phyloP scores from a whole-genome alignment of 1,140 invertebrate species.

The Bradysia coprophila region DNA sequence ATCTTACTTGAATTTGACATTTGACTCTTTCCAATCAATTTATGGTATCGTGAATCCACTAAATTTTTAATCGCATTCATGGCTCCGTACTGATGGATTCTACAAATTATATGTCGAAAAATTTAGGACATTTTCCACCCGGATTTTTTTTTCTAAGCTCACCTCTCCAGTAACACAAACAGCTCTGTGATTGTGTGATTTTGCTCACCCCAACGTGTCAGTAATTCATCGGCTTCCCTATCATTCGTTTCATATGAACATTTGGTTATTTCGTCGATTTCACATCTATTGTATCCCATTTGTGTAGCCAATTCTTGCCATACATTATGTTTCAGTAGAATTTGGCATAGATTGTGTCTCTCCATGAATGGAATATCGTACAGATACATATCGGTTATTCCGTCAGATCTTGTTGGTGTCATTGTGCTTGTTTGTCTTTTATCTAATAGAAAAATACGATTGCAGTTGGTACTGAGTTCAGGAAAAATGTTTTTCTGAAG shows the following conservation, averaged over 20 bases:
- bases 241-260: constrained; percentile 35
- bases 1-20: no score
- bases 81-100: constrained; percentile 52
- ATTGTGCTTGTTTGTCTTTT: no score
- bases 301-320: constrained; percentile 53
- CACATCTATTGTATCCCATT: constrained; percentile 31
- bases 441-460: no score
- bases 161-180: constrained; percentile 42
- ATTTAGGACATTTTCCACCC: background rate
- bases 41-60: constrained; percentile 36
- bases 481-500: no score
- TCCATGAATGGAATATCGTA: constrained; percentile 52
- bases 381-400: constrained; percentile 38
- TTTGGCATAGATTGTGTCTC: constrained; percentile 45
- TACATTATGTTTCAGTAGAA: constrained; percentile 55
- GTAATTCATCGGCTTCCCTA: constrained; percentile 37
- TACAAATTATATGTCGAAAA: constrained; percentile 5
- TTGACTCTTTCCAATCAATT: constrained; percentile 13
- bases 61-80: constrained; percentile 43
- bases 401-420: no score
- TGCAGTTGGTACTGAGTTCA: no score
- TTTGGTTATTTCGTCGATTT: constrained; percentile 29
- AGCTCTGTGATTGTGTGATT: constrained; percentile 65
- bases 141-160: background rate
- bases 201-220: constrained; percentile 55